Evolutionary conservation across 64 coral and sea anemone species (phyloP), one percentile per base, ranked within the genome.

Genomic region (Porites australiensis): DNA sequence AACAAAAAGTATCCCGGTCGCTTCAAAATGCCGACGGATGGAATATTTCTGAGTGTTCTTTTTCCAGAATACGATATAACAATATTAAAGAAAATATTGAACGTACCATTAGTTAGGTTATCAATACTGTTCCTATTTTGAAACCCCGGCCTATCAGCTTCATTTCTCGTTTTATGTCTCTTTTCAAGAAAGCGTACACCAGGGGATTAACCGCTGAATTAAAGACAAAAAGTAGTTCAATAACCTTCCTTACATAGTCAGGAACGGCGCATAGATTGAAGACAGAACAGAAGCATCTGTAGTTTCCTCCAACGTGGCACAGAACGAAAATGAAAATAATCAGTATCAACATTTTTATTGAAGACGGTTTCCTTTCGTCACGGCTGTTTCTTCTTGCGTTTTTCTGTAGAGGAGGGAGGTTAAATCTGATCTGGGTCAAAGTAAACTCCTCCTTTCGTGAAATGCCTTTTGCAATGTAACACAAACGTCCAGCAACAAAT

Each of bases 201-300:
- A 82, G 27, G 12, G 79, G 79, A 82, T 82, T 82, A 13, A 82
- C 12, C 2, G 79, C 79, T 43, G 79, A 82, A 13, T 82, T 82
- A 6, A 64, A 3, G 18, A 82, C 44, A 64, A 65, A 82, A 82
- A 63, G 16, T 19, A 82, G 6, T 58, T 82, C 58, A 82, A 82
- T 64, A 18, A 48, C 79, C 6, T 82, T 65, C 16, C 4, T 46
- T 37, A 82, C 49, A 47, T 13, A 37, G 15, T 50, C 59, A 3
- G 79, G 9, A 7, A 20, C 37, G 27, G 19, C 15, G 14, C 79
- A 82, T 9, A 82, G 13, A 18, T 82, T 82, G 23, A 82, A 82
- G 5, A 64, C 16, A 22, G 48, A 63, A 43, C 79, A 82, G 18
- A 82, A 82, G 8, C 79, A 82, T n/a, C 59, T 45, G 18, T 82